These are phyloP conservation scores for Cryptosula pallasiana DNA, from an alignment of 2,888 invertebrate genomes.

Conservation along the genomic window DNA sequence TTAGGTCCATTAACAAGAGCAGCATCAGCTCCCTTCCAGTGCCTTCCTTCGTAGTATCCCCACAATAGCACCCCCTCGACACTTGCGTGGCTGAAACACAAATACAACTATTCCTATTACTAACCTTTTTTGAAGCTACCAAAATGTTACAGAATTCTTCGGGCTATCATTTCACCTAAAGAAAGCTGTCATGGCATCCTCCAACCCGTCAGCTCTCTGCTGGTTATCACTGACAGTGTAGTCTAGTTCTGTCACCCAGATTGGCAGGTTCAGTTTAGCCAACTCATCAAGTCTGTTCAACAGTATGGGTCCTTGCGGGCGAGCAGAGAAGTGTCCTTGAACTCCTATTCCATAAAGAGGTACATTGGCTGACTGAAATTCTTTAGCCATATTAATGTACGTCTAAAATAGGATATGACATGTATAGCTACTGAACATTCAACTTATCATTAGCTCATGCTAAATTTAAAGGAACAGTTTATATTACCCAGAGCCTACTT, in stretches of 20 bases:
- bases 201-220: slow-evolving; percentile 26
- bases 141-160: too few species aligned
- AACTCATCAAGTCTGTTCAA: slow-evolving; percentile 26
- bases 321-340: slow-evolving; percentile 27
- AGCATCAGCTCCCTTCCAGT: slow-evolving; percentile 27
- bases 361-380: slow-evolving; percentile 25
- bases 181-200: slow-evolving; percentile 25
- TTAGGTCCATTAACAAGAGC: slow-evolving; percentile 32
- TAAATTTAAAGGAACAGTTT: too few species aligned
- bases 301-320: slow-evolving; percentile 20
- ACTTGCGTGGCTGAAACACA: slow-evolving; percentile 23
- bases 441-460: too few species aligned
- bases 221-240: slow-evolving; percentile 24
- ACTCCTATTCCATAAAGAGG: slow-evolving; percentile 27
- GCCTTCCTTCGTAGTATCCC: slow-evolving; percentile 27
- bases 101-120: too few species aligned
- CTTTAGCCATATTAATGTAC: slow-evolving; percentile 24
- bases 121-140: too few species aligned
- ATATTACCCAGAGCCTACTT: slow-evolving; percentile 28
- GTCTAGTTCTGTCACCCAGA: slow-evolving; percentile 28
- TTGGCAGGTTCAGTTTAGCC: slow-evolving; percentile 26
- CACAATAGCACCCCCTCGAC: slow-evolving; percentile 28
- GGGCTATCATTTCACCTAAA: too few species aligned
- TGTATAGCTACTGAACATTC: too few species aligned
- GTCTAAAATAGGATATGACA: too few species aligned